Evolutionary conservation across 2,888 invertebrate genomes (phyloP), one percentile per base, ranked within the genome.

Genomic region (Laothoe populi): DNA sequence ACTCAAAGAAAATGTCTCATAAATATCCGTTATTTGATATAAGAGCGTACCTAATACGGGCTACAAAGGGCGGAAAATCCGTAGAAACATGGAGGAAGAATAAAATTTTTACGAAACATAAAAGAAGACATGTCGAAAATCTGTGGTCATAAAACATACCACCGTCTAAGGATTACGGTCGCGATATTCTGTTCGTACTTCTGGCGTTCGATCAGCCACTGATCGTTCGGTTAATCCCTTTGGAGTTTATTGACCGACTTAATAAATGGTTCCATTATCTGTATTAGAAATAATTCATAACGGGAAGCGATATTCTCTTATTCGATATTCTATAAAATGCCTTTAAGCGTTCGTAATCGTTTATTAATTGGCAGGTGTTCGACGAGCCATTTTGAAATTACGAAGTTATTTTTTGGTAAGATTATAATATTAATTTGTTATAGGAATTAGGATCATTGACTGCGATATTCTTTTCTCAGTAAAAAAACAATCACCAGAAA

Each of bases 91-190:
- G 78, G 77, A 79, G 70, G 64, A 72, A 68, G 76, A 75, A 87
- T 87, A 85, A 86, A 85, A 86, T 74, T 86, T 87, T 86, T 86
- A 87, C 81, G 81, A 69, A 82, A 78, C 82, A 84, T 86, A 86
- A 86, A 86, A 85, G 79, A 74, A 77, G 82, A 83, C 82, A 87
- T 78, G 81, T 79, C 76, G 81, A 83, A 87, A 87, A 85, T 87
- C 84, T 86, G 83, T 69, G 77, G 78, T 73, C 75, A 77, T 87
- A 87, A 87, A 87, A 84, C 77, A 73, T 72, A 71, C 66, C 65
- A 62, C 68, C 72, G 65, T 73, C 74, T 73, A 64, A 65, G 72
- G 74, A 73, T 81, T 74, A 75, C 74, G 68, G 60, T 11, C 57
- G 26, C 24, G 44, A 57, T 26, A 57, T 62, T 40, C 40, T 40